Evolutionary conservation across 2,888 invertebrate species (phyloP), one percentile per base, ranked within the genome.

Genomic region (Eilema sororculum): DNA sequence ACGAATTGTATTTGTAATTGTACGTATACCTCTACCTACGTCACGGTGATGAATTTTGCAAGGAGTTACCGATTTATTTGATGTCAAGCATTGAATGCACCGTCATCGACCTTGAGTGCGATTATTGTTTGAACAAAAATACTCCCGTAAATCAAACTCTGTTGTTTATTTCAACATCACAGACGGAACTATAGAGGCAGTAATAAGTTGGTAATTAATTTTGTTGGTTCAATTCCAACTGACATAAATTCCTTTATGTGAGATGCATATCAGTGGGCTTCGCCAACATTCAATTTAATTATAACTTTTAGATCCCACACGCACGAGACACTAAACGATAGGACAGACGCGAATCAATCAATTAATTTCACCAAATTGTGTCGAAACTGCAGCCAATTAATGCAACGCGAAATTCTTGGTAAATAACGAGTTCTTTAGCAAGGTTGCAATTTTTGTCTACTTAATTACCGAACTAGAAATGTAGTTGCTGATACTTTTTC

Each of bases 171-270:
- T 74, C 70, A 73, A 73, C 82, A 69, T 28, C 73, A 78, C 78
- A 68, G 78, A 78, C 74, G 68, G 72, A 79, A 74, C 78, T 75
- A 78, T 73, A 75, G 72, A 80, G 75, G 58, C 25, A 25, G 58
- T 68, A 73, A 72, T 69, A 77, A 68, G 80, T 78, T 78, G 77
- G 33, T 52, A 57, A 33, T 56, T 65, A 33, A 52, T 65, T 57
- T 24, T 57, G 78, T 82, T 91, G 91, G 89, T 87, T 78, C 73
- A 72, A 73, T 79, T 89, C 90, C 90, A 91, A 91, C 74, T 84
- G 82, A 76, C 76, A 86, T 84, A 86, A 87, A 87, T 87, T 85
- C 72, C 85, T 86, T 84, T 81, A 86, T 83, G 80, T 78, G 77
- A 76, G 82, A 71, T 84, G 81, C 80, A 81, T 76, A 74, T 69